A percentile compares a stretch with the other conserved stretches of the same genome.
These are phyloP conservation scores for Junco hyemalis DNA, from an alignment of 2,113 vertebrate genomes.

Conservation along the genomic window DNA sequence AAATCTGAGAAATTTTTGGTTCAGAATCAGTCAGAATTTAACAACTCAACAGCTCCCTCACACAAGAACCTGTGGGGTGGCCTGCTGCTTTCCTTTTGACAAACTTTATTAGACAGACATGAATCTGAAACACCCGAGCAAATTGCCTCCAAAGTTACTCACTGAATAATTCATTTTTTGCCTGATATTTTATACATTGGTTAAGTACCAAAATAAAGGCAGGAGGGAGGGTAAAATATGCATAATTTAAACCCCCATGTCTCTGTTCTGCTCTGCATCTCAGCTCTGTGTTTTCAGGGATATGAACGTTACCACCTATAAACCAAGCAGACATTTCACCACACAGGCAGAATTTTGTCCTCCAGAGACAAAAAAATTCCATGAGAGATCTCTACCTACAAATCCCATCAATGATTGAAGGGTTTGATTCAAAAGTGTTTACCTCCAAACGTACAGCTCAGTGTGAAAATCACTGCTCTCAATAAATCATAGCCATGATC, in stretches of 20 bases:
- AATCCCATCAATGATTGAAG: neutral
- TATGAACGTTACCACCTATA: neutral
- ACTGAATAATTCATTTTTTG: conserved; percentile 31
- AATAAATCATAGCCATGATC: neutral
- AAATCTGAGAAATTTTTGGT: neutral
- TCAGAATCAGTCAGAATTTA: neutral
- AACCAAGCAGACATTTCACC: neutral
- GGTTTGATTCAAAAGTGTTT: neutral
- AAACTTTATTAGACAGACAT: neutral
- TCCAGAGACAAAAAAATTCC: neutral
- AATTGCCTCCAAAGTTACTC: neutral
- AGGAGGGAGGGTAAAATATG: neutral
- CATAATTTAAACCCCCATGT: neutral
- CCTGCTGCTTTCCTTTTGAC: neutral
- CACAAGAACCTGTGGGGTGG: neutral
- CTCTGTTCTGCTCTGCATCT: neutral
- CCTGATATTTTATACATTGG: conserved; percentile 23
- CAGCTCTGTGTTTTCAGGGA: neutral
- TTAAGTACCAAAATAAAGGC: neutral
- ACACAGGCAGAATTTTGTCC: neutral
- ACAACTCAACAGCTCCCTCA: neutral
- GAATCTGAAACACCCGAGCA: neutral
- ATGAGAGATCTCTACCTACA: neutral
- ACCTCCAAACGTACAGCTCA: neutral
- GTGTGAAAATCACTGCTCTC: neutral